Evolutionary conservation across 2,797 vertebrate species (phyloP), one percentile per base, ranked within the genome.

Genomic region (Thalassophryne amazonica): DNA sequence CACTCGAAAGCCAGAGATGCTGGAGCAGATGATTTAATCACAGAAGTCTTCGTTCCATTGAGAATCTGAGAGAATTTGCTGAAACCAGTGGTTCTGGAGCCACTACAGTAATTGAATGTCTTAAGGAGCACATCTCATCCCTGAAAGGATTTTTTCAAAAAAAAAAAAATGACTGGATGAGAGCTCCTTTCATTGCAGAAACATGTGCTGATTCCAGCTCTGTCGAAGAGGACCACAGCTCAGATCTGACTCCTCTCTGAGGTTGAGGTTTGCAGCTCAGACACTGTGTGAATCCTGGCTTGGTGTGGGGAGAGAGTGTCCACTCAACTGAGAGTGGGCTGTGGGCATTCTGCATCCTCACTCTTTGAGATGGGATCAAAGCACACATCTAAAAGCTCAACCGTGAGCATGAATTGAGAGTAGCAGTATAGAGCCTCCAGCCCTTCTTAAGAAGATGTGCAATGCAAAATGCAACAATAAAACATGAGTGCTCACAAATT

Each of bases 201-300:
- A 28, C 18, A 15, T 27, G 23, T 33, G 22, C 34, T 29, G 29
- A 23, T 15, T 46, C 48, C 11, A 40, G 22, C 4, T 8, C 7
- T n/a, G 15, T 31, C 12, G 30, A 25, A 20, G 31, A 56, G 40
- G 43, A 51, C 20, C 6, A 29, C 15, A 49, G 3, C 38, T 55
- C 39, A 36, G 22, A 4, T 23, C 22, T 23, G 22, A 23, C 22
- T 23, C 22, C 22, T 8, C 22, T 22, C 11, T 48, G 9, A 48
- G 42, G 35, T 25, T 33, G 35, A 39, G 28, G 20, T 30, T 49
- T 25, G 12, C 6, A 32, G 13, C 32, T 11, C 32, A 50, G 29
- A 23, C 32, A 17, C 32, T 37, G 19, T 63, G 27, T 54, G 28
- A 50, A 19, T 41, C 50, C 29, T 60, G 60, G 36, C 17, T 39